Evolutionary conservation across 2,113 vertebrate genomes (phyloP).

Genomic region (Psilopsiagon aymara): DNA sequence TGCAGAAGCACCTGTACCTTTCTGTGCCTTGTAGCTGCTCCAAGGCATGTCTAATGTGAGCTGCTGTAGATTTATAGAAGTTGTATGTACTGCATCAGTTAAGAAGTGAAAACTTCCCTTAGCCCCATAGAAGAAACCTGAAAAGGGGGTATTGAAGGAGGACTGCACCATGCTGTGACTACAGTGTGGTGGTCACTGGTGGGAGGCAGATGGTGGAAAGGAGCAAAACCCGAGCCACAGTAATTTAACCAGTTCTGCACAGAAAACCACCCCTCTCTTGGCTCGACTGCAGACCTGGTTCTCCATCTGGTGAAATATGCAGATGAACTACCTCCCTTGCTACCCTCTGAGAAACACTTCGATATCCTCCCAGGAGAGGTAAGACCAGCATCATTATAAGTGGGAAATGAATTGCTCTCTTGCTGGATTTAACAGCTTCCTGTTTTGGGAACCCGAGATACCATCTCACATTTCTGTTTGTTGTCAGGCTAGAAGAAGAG

Average conservation of each 20-base stretch:
- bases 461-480: slow-evolving; percentile 54
- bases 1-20: neutral
- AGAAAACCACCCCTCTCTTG: neutral
- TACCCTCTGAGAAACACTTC: neutral
- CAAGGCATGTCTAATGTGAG: neutral
- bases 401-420: slow-evolving; percentile 35
- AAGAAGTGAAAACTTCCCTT: neutral
- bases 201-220: neutral
- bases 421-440: slow-evolving; percentile 60
- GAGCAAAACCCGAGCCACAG: neutral
- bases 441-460: slow-evolving; percentile 53
- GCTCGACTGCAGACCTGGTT: neutral
- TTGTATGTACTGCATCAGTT: neutral
- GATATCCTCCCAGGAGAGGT: neutral
- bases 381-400: neutral
- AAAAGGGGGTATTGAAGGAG: neutral
- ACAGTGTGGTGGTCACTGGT: neutral
- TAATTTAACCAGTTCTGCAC: neutral
- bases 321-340: neutral
- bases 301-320: neutral
- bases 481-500: slow-evolving; percentile 53
- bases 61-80: neutral
- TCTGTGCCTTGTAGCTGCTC: neutral
- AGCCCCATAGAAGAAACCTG: neutral
- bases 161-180: rapidly evolving